Evolutionary conservation across 2,797 vertebrate genomes (phyloP).

Genomic region (Epinephelus coioides): DNA sequence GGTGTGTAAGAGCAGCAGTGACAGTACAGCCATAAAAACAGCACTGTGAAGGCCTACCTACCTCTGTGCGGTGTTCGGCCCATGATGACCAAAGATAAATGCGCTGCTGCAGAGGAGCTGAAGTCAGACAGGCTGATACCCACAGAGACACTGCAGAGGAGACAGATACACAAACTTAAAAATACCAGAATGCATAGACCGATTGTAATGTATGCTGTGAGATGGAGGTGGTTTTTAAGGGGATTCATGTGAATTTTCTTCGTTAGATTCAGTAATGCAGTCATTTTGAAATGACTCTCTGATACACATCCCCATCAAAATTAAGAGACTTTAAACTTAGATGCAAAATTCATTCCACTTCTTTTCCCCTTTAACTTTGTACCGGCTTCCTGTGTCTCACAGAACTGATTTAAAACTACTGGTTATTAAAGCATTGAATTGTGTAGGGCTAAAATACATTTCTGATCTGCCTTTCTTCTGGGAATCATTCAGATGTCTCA

Average conservation of each 20-base stretch:
- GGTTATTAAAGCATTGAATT: no score
- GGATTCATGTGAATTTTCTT: neutral
- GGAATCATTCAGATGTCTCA: no score
- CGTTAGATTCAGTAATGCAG: neutral
- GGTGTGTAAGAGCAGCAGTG: neutral
- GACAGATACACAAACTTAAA: conserved; percentile 22
- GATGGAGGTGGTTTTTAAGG: neutral
- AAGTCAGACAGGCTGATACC: conserved; percentile 66
- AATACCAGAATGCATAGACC: neutral
- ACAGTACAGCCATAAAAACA: neutral
- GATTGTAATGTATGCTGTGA: neutral
- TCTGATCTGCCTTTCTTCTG: no score
- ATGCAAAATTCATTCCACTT: neutral
- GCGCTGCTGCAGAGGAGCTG: conserved; percentile 69
- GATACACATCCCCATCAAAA: neutral
- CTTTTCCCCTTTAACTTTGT: neutral
- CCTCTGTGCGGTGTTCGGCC: conserved; percentile 90
- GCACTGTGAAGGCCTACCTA: conserved; percentile 83
- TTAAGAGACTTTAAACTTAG: neutral
- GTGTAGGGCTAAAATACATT: no score
- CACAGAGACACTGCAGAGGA: conserved; percentile 48
- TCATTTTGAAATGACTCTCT: neutral
- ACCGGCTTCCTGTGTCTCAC: no score
- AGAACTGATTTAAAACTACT: no score
- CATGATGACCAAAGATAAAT: conserved; percentile 83